phyloP scores from a whole-genome alignment of 1,140 invertebrate species.

The Papilio aristodemus region DNA sequence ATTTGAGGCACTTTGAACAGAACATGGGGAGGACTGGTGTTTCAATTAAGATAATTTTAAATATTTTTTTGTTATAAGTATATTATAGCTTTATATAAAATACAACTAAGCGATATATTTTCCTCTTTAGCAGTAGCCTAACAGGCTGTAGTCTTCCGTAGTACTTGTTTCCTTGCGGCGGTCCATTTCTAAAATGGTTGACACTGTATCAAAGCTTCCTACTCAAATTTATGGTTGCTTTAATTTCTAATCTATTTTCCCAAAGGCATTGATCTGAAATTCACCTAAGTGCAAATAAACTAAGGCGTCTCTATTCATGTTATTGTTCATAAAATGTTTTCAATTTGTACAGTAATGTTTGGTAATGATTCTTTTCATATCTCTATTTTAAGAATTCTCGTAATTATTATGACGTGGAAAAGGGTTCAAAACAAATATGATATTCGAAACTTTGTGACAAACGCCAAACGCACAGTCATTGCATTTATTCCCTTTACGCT shows the following conservation, averaged over 20 bases:
- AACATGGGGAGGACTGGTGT: slow-evolving; percentile 37
- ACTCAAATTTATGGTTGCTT: too few relatives aligned
- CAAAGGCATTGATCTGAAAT: too few relatives aligned
- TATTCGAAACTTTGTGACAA: background rate
- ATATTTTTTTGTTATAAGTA: background rate
- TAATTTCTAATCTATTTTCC: too few relatives aligned
- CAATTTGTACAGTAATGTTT: slow-evolving; percentile 75
- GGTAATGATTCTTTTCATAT: slow-evolving; percentile 72
- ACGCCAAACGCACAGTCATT: too few relatives aligned
- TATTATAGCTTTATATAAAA: background rate
- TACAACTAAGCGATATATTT: background rate
- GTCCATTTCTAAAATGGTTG: too few relatives aligned
- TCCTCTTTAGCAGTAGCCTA: too few relatives aligned
- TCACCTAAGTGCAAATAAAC: too few relatives aligned
- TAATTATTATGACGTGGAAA: slow-evolving; percentile 64
- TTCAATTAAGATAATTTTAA: slow-evolving; percentile 12
- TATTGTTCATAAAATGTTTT: slow-evolving; percentile 47
- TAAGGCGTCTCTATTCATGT: slow-evolving; percentile 43
- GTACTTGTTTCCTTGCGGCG: too few relatives aligned
- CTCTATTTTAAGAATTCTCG: slow-evolving; percentile 64
- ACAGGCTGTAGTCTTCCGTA: too few relatives aligned
- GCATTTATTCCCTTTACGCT: too few relatives aligned
- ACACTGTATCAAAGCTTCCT: too few relatives aligned
- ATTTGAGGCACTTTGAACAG: slow-evolving; percentile 44
- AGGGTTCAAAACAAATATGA: slow-evolving; percentile 6